These are phyloP conservation scores for Lycocerus yunnanus DNA, from an alignment of 2,888 invertebrate species.

Conservation along the genomic window DNA sequence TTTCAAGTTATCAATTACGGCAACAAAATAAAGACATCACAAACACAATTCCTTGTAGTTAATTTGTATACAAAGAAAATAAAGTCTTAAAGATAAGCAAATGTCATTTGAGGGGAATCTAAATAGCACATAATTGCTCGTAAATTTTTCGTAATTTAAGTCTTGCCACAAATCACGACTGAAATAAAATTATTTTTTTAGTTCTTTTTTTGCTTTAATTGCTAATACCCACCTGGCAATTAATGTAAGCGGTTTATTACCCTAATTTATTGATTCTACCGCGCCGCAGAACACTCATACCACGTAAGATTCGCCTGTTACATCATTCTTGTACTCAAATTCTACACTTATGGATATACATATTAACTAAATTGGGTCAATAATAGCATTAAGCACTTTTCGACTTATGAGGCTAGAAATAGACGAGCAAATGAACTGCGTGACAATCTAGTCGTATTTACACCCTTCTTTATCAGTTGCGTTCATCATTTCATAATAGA, in stretches of 20 bases:
- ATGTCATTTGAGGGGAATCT: slow-evolving; percentile 32
- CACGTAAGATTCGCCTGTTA: no score
- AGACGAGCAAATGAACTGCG: neutral
- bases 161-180: slow-evolving; percentile 19
- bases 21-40: slow-evolving; percentile 1
- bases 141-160: slow-evolving; percentile 31
- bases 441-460: neutral
- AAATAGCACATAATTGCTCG: slow-evolving; percentile 36
- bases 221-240: neutral
- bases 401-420: neutral
- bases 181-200: slow-evolving; percentile 6
- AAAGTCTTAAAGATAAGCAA: slow-evolving; percentile 33
- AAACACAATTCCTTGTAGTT: slow-evolving; percentile 28
- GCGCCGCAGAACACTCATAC: neutral
- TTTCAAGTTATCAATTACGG: neutral
- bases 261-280: neutral
- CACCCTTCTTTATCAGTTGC: neutral
- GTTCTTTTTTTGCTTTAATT: neutral
- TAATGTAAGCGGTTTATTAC: neutral
- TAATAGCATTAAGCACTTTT: neutral
- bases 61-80: slow-evolving; percentile 37
- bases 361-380: neutral
- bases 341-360: no score
- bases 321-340: no score
- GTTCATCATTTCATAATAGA: neutral